Evolutionary conservation across 37 sponge, comb jelly and placozoan genomes (phyloP).

Genomic region (Aplysina aerophoba): DNA sequence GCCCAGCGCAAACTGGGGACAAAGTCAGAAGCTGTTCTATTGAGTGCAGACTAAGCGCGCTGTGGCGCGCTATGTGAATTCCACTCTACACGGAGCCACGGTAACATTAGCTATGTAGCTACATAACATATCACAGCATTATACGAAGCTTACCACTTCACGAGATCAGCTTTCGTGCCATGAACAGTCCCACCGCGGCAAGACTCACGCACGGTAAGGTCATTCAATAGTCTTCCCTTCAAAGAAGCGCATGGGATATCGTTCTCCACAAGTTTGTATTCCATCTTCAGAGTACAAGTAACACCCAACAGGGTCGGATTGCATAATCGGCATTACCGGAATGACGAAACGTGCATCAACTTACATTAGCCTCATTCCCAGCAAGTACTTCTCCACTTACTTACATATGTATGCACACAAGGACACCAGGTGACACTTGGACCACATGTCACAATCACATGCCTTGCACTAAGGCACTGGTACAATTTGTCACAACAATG

Average conservation of each 20-base stretch:
- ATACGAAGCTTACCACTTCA: neutral
- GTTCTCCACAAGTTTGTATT: neutral
- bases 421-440: no score
- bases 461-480: no score
- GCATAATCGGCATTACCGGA: neutral
- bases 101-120: neutral
- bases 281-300: neutral
- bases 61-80: neutral
- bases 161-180: neutral
- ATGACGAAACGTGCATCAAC: constrained; percentile 16
- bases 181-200: neutral
- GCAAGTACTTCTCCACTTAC: no score
- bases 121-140: neutral
- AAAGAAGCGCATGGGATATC: constrained; percentile 22
- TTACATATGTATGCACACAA: no score
- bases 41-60: neutral
- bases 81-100: neutral
- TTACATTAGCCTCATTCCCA: no score
- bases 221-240: neutral
- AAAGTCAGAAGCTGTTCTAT: constrained; percentile 5
- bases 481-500: no score
- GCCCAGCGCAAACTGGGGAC: neutral
- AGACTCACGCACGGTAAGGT: constrained; percentile 17
- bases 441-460: no score
- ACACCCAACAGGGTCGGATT: constrained; percentile 26